phyloP scores from a whole-genome alignment of 2,888 invertebrate genomes.

The Clanis bilineata region DNA sequence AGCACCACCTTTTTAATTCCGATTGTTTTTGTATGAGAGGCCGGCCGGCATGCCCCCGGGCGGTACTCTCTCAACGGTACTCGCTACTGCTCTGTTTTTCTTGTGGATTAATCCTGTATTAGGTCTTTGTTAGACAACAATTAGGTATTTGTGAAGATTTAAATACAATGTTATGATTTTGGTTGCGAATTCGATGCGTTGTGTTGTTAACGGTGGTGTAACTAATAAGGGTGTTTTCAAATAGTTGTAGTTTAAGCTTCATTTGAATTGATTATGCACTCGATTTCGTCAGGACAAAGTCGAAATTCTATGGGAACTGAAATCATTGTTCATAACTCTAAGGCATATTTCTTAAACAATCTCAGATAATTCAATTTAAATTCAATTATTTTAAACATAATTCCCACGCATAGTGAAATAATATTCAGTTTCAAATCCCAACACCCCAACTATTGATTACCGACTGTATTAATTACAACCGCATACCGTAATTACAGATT shows the following conservation, averaged over 20 bases:
- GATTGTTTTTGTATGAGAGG: constrained; percentile 75
- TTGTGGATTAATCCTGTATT: constrained; percentile 1
- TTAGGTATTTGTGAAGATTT: neutral
- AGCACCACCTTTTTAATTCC: constrained; percentile 47
- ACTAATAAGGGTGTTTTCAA: neutral
- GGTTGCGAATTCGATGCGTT: neutral
- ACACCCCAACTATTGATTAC: neutral
- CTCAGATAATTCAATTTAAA: neutral
- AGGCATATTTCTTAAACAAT: neutral
- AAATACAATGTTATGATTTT: neutral
- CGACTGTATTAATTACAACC: constrained; percentile 1
- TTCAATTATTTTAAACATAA: neutral
- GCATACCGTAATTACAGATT: neutral
- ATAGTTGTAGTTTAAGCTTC: neutral
- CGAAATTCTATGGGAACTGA: neutral
- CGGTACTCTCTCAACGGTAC: too few relatives aligned
- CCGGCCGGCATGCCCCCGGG: constrained; percentile 64
- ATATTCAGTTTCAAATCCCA: neutral
- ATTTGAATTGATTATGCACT: neutral
- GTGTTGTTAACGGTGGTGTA: neutral
- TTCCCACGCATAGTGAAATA: neutral
- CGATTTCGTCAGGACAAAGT: neutral
- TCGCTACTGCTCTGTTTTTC: neutral
- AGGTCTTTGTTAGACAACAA: neutral
- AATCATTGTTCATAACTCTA: neutral